Conservation (phyloP, 2,113 vertebrate species). For the Tamias sibiricus region DNA sequence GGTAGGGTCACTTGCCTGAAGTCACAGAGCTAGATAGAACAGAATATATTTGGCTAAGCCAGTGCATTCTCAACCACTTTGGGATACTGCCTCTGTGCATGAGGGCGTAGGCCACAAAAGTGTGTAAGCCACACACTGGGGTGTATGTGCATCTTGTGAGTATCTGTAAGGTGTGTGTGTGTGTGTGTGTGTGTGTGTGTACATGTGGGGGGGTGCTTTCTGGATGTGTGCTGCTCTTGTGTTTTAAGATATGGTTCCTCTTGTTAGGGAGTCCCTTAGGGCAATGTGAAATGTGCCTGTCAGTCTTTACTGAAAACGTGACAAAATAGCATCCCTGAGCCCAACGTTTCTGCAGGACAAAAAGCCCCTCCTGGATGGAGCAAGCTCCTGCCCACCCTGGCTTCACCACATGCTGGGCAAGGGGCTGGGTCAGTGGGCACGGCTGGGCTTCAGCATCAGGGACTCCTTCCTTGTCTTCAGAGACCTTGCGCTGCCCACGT, state of each 20-base stretch:
- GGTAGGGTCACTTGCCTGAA: not conserved
- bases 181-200: not conserved
- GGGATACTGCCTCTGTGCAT: accelerated
- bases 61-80: accelerated
- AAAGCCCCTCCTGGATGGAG: not conserved
- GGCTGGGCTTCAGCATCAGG: not conserved
- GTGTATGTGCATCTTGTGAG: not conserved
- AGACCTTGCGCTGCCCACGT: not conserved
- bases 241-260: not conserved
- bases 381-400: too few species aligned
- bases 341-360: not conserved
- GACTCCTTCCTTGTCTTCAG: not conserved
- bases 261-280: not conserved
- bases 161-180: not conserved
- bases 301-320: constrained; percentile 32
- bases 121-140: not conserved
- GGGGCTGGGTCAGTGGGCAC: not conserved
- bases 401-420: accelerated
- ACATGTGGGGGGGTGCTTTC: not conserved
- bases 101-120: not conserved
- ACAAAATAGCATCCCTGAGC: not conserved
- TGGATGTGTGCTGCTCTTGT: not conserved
- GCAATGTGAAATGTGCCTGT: not conserved
- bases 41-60: accelerated
- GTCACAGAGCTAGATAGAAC: not conserved